phyloP scores from a whole-genome alignment of 2,113 vertebrate species.

The Oreochromis niloticus region DNA sequence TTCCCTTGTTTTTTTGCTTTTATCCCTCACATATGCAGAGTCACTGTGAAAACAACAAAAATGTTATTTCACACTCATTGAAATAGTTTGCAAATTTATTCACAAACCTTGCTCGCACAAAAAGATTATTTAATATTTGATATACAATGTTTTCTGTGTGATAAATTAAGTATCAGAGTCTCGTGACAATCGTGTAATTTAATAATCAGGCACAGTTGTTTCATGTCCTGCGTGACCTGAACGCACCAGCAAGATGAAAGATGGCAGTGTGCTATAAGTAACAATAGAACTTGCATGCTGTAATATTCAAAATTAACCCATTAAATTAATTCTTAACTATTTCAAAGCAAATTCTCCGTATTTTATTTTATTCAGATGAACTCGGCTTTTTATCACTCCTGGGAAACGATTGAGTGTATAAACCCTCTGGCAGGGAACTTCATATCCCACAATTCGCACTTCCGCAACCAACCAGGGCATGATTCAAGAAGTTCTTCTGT shows the following conservation, averaged over 20 bases:
- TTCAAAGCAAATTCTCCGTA: neutral
- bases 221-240: neutral
- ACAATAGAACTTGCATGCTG: neutral
- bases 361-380: neutral
- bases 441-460: slow-evolving; percentile 61
- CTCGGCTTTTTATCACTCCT: neutral
- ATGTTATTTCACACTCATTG: neutral
- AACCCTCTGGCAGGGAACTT: neutral
- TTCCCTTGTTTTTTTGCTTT: neutral
- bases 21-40: neutral
- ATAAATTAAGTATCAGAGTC: neutral
- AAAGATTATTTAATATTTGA: accelerated
- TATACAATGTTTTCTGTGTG: neutral
- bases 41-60: neutral
- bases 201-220: neutral
- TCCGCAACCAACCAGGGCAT: neutral
- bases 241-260: neutral
- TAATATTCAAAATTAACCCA: neutral
- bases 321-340: neutral
- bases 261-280: neutral
- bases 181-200: neutral
- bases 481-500: neutral
- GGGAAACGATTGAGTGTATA: neutral
- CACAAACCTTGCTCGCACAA: neutral
- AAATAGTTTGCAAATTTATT: neutral